Evolutionary conservation across 2,113 vertebrate species (phyloP).

Genomic region (Thalassarche chlororhynchos): DNA sequence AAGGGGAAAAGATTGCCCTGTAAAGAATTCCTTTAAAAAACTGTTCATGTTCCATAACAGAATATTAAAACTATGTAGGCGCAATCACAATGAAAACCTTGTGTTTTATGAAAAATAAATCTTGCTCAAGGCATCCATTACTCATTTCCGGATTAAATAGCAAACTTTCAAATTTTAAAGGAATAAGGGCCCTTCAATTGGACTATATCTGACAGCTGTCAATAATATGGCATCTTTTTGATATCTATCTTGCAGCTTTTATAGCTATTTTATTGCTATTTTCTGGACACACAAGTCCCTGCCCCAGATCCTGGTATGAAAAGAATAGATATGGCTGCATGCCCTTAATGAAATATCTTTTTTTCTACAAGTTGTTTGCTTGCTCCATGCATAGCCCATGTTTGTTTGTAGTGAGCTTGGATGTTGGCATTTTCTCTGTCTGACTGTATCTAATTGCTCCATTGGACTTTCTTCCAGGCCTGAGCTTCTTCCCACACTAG

Average conservation of each 20-base stretch:
- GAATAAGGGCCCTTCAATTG: slow-evolving; percentile 2
- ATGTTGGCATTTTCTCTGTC: background rate
- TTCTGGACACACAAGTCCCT: background rate
- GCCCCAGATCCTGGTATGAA: background rate
- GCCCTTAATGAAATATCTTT: background rate
- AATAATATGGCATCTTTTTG: background rate
- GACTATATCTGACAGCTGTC: slow-evolving; percentile 12
- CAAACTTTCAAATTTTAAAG: slow-evolving; percentile 42
- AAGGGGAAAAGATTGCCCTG: background rate
- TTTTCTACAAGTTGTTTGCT: background rate
- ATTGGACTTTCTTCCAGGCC: background rate
- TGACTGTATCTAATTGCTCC: background rate
- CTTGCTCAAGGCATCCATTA: slow-evolving; percentile 47
- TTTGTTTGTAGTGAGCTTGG: background rate
- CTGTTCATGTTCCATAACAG: slow-evolving; percentile 12
- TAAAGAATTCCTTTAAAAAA: background rate
- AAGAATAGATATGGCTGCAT: background rate
- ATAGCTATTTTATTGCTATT: background rate
- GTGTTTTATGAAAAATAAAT: slow-evolving; percentile 61
- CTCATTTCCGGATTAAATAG: slow-evolving; percentile 41
- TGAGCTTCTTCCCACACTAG: background rate
- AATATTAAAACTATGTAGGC: slow-evolving; percentile 23
- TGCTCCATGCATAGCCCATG: background rate
- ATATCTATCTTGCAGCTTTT: background rate
- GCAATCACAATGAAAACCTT: slow-evolving; percentile 50